Evolutionary conservation across 2,888 invertebrate genomes (phyloP).

Genomic region (Sycophila texana): DNA sequence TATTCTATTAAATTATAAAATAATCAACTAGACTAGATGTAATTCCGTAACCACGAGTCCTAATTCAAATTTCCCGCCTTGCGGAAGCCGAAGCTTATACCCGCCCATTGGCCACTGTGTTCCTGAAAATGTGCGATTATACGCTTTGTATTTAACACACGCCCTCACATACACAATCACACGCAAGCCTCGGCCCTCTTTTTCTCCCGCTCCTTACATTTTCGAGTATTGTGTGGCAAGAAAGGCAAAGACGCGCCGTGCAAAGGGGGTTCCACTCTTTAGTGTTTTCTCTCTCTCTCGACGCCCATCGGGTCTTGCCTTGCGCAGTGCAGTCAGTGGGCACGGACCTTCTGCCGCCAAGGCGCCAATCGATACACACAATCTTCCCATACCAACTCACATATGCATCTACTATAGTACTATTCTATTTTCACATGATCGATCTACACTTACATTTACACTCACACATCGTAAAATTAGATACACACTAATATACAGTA

Average conservation of each 20-base stretch:
- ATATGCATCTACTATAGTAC: not conserved
- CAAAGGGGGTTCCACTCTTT: not conserved
- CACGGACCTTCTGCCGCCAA: not conserved
- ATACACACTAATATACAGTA: no score
- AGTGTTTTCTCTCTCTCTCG: not conserved
- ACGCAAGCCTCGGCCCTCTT: not conserved
- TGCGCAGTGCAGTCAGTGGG: constrained; percentile 5
- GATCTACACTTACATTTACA: no score
- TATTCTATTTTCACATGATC: no score
- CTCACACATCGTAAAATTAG: no score
- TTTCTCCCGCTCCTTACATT: not conserved
- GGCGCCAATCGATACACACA: constrained; percentile 28
- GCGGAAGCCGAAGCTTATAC: not conserved
- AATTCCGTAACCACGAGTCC: not conserved
- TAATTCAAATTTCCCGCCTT: constrained; percentile 32
- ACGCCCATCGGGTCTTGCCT: constrained; percentile 32
- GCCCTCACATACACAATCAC: constrained; percentile 24
- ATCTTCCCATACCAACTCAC: not conserved
- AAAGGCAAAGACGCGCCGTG: not conserved
- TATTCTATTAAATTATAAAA: no score
- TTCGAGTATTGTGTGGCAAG: no score
- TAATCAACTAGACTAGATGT: not conserved
- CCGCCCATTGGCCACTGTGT: constrained; percentile 23
- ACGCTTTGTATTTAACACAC: constrained; percentile 38
- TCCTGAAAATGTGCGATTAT: constrained; percentile 30